Base-by-base conservation (phyloP, 2,797 vertebrate species). In the Ctenopoma kingsleyae region DNA sequence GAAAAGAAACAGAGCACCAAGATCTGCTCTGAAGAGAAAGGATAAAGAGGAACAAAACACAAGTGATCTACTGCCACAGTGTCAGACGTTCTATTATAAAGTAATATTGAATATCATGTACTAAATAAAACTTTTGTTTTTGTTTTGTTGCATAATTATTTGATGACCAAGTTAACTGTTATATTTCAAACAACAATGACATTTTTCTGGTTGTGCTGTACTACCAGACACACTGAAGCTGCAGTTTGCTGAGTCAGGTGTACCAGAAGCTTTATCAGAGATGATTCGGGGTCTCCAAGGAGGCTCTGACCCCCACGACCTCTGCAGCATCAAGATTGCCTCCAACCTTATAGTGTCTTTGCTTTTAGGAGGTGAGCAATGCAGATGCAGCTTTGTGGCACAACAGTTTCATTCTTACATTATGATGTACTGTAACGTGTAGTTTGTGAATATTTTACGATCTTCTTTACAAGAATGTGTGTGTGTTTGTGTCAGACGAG, bases 291-390 rank as follows among this genome's bases (percentile, higher is more conserved):
- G 80, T 55, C 93, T 97, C 57, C 95, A 95, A 58, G 94, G 90
- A 35, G 92, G 89, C 2, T 91, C 88, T 1, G 94, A 95, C 82
- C 93, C 94, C 36, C 95, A 97, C 46, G 95, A 96, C 40, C 92
- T 94, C 2, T 96, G 96, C 85, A 94, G 95, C 90, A 93, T 97
- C 85, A 98, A 97, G 87, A 95, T 96, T 17, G 95, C 95, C 25
- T 97, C 96, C 3, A 96, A 96, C 89, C 95, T 98, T 68, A 96
- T 97, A 0, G 96, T 97, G 27, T 95, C 95, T 8, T 85, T 97
- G 47, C 94, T 98, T 50, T 91, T 97, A 63, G 96, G 96, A 91
- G 96, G 96, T 97, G 86, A 91, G 93, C 78, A 41, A 54, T 38
- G 43, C 19, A 40, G 13, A 5, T 12, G n/a, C 2, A 53, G 20